phyloP scores from a whole-genome alignment of 2,888 invertebrate species.

The Drosophila antonietae region DNA sequence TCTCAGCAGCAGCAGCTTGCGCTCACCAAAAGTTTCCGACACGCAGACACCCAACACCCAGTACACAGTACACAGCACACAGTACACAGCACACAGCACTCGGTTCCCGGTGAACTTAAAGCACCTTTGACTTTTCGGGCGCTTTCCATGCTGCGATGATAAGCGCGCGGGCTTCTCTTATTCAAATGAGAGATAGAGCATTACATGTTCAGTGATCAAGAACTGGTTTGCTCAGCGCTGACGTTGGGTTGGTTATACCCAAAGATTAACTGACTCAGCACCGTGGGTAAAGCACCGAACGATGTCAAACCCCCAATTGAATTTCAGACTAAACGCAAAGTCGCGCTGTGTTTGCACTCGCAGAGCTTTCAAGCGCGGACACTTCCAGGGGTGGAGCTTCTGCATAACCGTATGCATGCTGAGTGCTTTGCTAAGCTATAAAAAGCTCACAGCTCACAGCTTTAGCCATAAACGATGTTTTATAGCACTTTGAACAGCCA shows the following conservation, averaged over 20 bases:
- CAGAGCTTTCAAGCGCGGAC: slow-evolving; percentile 41
- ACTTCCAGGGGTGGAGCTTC: slow-evolving; percentile 38
- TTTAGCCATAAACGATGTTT: slow-evolving; percentile 27
- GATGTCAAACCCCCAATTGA: not conserved
- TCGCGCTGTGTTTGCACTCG: slow-evolving; percentile 21
- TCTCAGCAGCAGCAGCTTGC: slow-evolving; percentile 45
- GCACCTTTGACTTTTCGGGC: slow-evolving; percentile 45
- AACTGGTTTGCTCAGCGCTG: not conserved
- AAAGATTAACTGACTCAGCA: slow-evolving; percentile 40
- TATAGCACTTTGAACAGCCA: slow-evolving; percentile 18
- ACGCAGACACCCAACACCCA: slow-evolving; percentile 30
- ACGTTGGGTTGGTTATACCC: slow-evolving; percentile 31
- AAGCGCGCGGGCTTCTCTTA: slow-evolving; percentile 39
- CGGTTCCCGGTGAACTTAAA: slow-evolving; percentile 40
- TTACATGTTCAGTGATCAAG: slow-evolving; percentile 4
- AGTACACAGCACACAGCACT: not conserved
- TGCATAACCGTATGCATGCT: slow-evolving; percentile 29
- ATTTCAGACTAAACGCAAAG: not conserved
- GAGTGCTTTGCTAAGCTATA: slow-evolving; percentile 19
- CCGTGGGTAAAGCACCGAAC: slow-evolving; percentile 9
- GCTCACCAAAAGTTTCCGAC: slow-evolving; percentile 43
- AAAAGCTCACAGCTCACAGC: slow-evolving; percentile 43
- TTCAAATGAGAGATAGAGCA: not conserved
- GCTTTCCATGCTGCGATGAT: slow-evolving; percentile 38
- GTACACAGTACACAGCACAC: too few species aligned